These are phyloP conservation scores for Andrena haemorrhoa DNA, from an alignment of 2,888 invertebrate species.

Conservation along the genomic window DNA sequence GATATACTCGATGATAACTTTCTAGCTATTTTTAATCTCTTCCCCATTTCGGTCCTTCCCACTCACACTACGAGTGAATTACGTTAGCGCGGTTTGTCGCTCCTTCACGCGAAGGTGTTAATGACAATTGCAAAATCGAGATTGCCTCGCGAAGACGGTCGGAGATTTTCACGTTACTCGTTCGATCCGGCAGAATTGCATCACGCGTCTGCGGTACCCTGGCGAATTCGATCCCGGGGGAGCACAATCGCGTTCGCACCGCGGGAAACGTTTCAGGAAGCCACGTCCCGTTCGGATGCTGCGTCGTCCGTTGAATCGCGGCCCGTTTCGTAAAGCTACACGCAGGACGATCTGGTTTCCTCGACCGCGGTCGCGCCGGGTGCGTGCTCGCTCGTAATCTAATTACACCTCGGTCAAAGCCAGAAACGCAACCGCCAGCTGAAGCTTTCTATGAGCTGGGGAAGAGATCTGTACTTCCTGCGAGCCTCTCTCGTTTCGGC, in stretches of 20 bases:
- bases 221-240: not conserved
- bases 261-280: constrained; percentile 19
- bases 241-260: constrained; percentile 8
- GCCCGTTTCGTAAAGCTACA: not conserved
- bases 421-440: not conserved
- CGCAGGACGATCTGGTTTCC: constrained; percentile 23
- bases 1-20: too few relatives aligned
- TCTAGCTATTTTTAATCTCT: too few relatives aligned
- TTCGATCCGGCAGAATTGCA: constrained; percentile 12
- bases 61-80: not conserved
- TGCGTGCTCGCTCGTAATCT: constrained; percentile 9
- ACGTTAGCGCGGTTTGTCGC: too few relatives aligned
- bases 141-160: not conserved
- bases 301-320: constrained; percentile 10
- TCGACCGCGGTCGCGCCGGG: not conserved
- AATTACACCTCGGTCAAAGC: constrained; percentile 31
- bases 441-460: not conserved
- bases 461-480: not conserved
- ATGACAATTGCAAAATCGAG: constrained; percentile 20
- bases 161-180: not conserved
- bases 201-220: constrained; percentile 4
- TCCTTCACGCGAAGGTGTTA: not conserved
- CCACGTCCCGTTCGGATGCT: not conserved
- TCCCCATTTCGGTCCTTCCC: too few relatives aligned
- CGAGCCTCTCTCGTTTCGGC: too few relatives aligned